A percentile compares a stretch with the other conserved stretches of the same genome.
Evolutionary conservation across 2,113 vertebrate species (phyloP).

Genomic region (Callionymus lyra): DNA sequence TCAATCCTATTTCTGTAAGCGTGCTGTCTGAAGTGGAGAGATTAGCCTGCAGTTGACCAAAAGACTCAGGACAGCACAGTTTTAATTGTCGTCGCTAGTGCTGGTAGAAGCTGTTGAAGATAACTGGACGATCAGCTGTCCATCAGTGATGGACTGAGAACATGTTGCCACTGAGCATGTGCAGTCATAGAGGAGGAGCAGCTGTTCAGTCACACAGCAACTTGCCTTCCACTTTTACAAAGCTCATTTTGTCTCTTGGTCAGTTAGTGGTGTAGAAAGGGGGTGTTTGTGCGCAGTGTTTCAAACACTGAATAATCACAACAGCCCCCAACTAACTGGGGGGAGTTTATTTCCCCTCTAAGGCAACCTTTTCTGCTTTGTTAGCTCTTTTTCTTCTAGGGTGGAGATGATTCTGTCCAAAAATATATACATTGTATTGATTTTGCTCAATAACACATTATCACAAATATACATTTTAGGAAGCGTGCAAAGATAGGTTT

Average conservation of each 20-base stretch:
- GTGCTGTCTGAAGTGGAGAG: conserved; percentile 27
- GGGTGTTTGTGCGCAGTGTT: conserved; percentile 43
- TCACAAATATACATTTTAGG: too few relatives aligned
- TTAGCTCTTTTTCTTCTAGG: too few relatives aligned
- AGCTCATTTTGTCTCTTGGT: conserved; percentile 41
- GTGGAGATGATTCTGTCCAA: too few relatives aligned
- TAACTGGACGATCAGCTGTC: conserved; percentile 19
- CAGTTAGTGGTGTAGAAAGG: conserved; percentile 33
- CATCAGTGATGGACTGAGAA: conserved; percentile 15
- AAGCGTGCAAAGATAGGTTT: too few relatives aligned
- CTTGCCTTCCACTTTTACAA: conserved; percentile 38
- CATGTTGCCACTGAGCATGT: conserved; percentile 29
- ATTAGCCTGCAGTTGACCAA: conserved; percentile 30
- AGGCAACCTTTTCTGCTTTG: too few relatives aligned
- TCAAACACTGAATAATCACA: too few relatives aligned
- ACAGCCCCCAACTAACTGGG: too few relatives aligned
- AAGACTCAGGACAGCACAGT: conserved; percentile 15
- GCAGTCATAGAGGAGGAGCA: conserved; percentile 32
- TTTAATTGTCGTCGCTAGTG: too few relatives aligned
- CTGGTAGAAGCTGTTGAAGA: background rate
- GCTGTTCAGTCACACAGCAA: conserved; percentile 45
- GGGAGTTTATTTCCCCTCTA: too few relatives aligned
- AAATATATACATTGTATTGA: too few relatives aligned
- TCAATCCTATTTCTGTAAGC: conserved; percentile 31
- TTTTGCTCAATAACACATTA: too few relatives aligned